These are phyloP conservation scores for Drosophila subobscura DNA, from an alignment of 1,140 invertebrate genomes.

Conservation along the genomic window DNA sequence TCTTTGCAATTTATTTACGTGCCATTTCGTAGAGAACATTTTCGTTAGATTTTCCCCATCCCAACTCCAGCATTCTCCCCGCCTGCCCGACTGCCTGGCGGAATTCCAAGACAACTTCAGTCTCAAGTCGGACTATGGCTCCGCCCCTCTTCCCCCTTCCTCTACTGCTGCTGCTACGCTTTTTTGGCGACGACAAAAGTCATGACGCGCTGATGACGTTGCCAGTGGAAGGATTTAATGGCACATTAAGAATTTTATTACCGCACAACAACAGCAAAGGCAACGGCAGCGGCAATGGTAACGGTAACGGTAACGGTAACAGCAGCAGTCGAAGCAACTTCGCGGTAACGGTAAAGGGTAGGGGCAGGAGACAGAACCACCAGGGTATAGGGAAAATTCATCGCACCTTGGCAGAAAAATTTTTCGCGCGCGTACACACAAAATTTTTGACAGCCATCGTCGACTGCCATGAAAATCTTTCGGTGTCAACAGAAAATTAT, in stretches of 20 bases:
- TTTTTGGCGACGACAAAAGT: slow-evolving; percentile 69
- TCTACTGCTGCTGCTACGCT: slow-evolving; percentile 27
- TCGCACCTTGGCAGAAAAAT: slow-evolving; percentile 71
- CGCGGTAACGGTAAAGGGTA: neutral
- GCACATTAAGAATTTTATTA: slow-evolving; percentile 82
- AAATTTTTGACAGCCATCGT: slow-evolving; percentile 73
- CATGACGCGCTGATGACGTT: slow-evolving; percentile 80
- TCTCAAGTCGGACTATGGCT: slow-evolving; percentile 8
- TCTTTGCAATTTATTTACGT: slow-evolving; percentile 83
- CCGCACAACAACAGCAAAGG: slow-evolving; percentile 62
- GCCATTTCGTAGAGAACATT: slow-evolving; percentile 78
- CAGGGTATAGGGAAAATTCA: slow-evolving; percentile 43
- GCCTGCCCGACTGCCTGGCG: slow-evolving; percentile 46
- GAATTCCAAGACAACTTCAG: slow-evolving; percentile 70
- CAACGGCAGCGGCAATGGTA: slow-evolving; percentile 10
- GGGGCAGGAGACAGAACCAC: slow-evolving; percentile 7
- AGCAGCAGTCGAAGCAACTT: neutral
- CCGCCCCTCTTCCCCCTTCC: slow-evolving; percentile 6
- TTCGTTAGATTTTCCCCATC: slow-evolving; percentile 74
- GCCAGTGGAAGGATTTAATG: slow-evolving; percentile 81
- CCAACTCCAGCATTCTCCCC: too few relatives aligned
- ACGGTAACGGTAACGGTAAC: slow-evolving; percentile 13
- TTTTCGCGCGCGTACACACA: slow-evolving; percentile 72
- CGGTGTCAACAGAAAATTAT: slow-evolving; percentile 71
- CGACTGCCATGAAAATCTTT: slow-evolving; percentile 67